A percentile compares a stretch with the other conserved stretches of the same genome.
Conservation (phyloP, 92 coral and sea anemone genomes). For the Phenganax marumi region DNA sequence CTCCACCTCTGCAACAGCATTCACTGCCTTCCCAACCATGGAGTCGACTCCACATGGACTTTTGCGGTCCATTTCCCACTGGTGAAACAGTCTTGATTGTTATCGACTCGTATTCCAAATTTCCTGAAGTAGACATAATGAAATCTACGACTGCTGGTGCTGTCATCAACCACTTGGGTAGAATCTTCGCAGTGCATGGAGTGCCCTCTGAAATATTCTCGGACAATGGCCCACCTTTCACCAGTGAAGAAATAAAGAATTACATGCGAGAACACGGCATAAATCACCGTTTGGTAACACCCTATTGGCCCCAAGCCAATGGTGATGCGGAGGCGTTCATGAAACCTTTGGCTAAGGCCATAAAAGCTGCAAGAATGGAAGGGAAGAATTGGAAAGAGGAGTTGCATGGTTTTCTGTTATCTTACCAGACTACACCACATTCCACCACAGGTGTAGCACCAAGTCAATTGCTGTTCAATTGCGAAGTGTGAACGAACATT, state of each 20-base stretch:
- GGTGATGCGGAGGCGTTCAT: not conserved
- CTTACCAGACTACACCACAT: slow-evolving; percentile 5
- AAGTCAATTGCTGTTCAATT: not conserved
- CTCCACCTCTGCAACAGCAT: not conserved
- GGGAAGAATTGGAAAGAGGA: slow-evolving; percentile 8
- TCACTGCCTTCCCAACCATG: not conserved
- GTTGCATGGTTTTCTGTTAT: no score
- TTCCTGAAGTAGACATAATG: no score
- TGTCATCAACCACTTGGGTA: not conserved
- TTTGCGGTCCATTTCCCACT: no score
- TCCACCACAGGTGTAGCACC: slow-evolving; percentile 16
- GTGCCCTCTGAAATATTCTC: not conserved
- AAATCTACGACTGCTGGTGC: not conserved
- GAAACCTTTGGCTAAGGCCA: not conserved
- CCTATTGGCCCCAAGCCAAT: no score
- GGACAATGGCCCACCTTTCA: slow-evolving; percentile 5
- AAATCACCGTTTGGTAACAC: not conserved
- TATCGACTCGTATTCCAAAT: no score
- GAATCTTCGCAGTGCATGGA: slow-evolving; percentile 3
- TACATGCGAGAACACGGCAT: not conserved
- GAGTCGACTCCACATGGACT: not conserved
- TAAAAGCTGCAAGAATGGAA: not conserved
- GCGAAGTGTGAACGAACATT: slow-evolving; percentile 4
- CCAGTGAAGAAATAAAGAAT: not conserved
- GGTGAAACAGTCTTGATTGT: no score